Base-by-base conservation (phyloP, 2,797 vertebrate genomes). In the Aplochiton taeniatus region DNA sequence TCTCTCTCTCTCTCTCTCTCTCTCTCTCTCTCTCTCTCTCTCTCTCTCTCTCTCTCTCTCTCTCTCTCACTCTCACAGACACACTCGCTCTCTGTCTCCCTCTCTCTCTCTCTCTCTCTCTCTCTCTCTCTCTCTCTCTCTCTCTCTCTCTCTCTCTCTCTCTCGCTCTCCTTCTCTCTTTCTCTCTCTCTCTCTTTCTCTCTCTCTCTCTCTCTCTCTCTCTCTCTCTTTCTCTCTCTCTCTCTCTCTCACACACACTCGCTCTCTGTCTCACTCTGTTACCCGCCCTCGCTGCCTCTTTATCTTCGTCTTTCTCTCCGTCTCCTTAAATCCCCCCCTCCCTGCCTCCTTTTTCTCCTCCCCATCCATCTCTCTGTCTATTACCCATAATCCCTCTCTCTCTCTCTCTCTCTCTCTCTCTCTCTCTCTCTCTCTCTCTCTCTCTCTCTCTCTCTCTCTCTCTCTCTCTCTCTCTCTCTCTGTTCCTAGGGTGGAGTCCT, bases 291-390 rank as follows among this genome's bases (percentile, higher is more conserved):
- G 58, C 63, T 58, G 9, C 12, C 16, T 18, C 20, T 13, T 20
- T 11, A 13, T 12, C 11, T 12, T 31, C n/a, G 12, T n/a, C 53
- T 10, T 44, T 78, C 65, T 64, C n/a, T n/a, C n/a, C n/a, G n/a
- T n/a, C n/a, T n/a, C n/a, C n/a, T n/a, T n/a, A n/a, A n/a, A 73
- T 79, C 69, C 75, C 72, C 66, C 60, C n/a, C 6, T 52, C 44
- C 44, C 44, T 46, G 7, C 10, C 48, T 13, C 48, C 9, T 6
- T 10, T 18, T 11, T 16, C 18, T 7, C 12, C 48, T 14, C 4
- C 13, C 16, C 48, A n/a, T 50, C 48, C n/a, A n/a, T n/a, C n/a
- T n/a, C n/a, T n/a, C n/a, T n/a, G n/a, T n/a, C n/a, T n/a, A n/a
- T n/a, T n/a, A n/a, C n/a, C n/a, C n/a, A n/a, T n/a, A n/a, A n/a